These are phyloP conservation scores for Enteromius mattozi DNA, from an alignment of 2,797 vertebrate species.

Conservation along the genomic window DNA sequence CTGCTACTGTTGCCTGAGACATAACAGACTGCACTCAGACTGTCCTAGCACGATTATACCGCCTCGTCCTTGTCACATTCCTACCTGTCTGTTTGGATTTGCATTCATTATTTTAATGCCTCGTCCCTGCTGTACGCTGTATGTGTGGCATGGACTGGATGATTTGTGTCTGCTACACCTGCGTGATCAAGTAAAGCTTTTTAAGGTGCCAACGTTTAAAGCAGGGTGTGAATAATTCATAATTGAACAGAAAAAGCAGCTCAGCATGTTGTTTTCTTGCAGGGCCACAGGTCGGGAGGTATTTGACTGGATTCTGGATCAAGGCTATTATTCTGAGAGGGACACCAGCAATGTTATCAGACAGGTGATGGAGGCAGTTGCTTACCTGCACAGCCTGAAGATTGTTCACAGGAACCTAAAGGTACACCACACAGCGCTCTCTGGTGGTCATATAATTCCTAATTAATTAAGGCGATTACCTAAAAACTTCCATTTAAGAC, in stretches of 20 bases:
- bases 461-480: background rate
- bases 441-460: conserved; percentile 54
- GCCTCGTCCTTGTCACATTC: conserved; percentile 18
- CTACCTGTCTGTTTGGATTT: conserved; percentile 47
- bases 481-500: background rate
- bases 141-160: background rate
- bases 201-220: conserved; percentile 13
- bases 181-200: conserved; percentile 31
- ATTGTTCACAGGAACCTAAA: conserved; percentile 98
- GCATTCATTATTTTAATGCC: conserved; percentile 44
- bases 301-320: conserved; percentile 99
- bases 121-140: conserved; percentile 21
- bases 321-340: conserved; percentile 97
- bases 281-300: conserved; percentile 97
- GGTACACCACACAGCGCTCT: conserved; percentile 75
- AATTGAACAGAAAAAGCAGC: conserved; percentile 9
- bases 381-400: conserved; percentile 95
- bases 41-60: conserved; percentile 8
- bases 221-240: conserved; percentile 27
- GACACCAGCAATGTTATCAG: conserved; percentile 98
- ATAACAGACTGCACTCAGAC: conserved; percentile 11
- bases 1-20: conserved; percentile 13
- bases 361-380: conserved; percentile 95
- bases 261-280: conserved; percentile 51
- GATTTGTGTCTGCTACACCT: conserved; percentile 4